Base-by-base conservation (phyloP, 2,888 invertebrate species). In the Acholoe squamosa region DNA sequence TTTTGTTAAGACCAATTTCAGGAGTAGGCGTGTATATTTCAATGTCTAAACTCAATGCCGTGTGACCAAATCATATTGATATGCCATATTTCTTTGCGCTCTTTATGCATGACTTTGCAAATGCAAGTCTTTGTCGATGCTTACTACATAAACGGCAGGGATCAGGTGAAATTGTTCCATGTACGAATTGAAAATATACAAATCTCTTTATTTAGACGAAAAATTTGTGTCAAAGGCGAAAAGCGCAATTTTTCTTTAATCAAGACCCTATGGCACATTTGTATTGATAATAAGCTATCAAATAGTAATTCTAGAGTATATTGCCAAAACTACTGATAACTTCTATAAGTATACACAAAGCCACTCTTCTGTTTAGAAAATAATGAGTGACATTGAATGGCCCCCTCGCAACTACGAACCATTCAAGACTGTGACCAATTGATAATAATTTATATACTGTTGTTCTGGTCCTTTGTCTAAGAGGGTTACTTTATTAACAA, bases 251-350 rank as follows among this genome's bases (percentile, higher is more conserved):
- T 54, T 10, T 54, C 12, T 54, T 61, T 61, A n/a, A 61, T 61
- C n/a, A 61, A 61, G 14, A 61, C 61, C 43, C 61, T 61, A 61
- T 61, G 61, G 61, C 61, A 61, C 61, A 61, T 61, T 61, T 1
- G 61, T n/a, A 61, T 19, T 61, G n/a, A 19, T 61, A n/a, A 3
- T 3, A 19, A 61, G 43, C n/a, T 61, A 61, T 61, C 61, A 61
- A 61, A 61, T 3, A n/a, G 1, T 61, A 12, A 61, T 61, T 14
- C 61, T 61, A n/a, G 14, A 61, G 61, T 3, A 61, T 3, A 61
- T 7, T 61, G 61, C n/a, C 61, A 61, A n/a, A 7, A 43, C 10
- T 7, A 10, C 5, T 43, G 3, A 43, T 43, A 43, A 7, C 3
- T 10, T 43, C 3, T 43, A 43, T 43, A 43, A 43, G 43, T 43